Evolutionary conservation across 1,140 invertebrate genomes (phyloP).

Genomic region (Saccostrea cuccullata): DNA sequence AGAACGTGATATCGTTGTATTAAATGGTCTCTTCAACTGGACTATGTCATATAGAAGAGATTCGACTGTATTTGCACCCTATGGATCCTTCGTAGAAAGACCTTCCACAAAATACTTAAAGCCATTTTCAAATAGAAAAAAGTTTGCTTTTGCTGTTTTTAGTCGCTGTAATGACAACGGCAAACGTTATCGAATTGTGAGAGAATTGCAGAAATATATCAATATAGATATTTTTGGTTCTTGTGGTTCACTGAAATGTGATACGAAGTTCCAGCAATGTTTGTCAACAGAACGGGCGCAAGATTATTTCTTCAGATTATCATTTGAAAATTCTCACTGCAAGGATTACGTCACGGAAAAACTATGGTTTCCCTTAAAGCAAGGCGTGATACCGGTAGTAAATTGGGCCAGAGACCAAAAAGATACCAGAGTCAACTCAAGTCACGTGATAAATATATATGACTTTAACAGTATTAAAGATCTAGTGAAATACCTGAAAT

Average conservation of each 20-base stretch:
- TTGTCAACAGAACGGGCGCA: neutral
- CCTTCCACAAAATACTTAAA: constrained; percentile 50
- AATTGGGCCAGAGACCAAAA: constrained; percentile 74
- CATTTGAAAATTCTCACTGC: constrained; percentile 78
- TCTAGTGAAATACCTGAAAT: constrained; percentile 90
- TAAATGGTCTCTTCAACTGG: constrained; percentile 68
- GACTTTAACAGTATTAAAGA: constrained; percentile 92
- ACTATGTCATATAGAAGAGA: constrained; percentile 68
- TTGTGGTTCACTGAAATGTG: constrained; percentile 74
- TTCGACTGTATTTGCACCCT: constrained; percentile 64
- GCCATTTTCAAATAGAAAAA: constrained; percentile 58
- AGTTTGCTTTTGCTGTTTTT: constrained; percentile 82
- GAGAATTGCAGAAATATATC: constrained; percentile 80
- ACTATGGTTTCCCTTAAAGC: constrained; percentile 69
- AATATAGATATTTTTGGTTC: constrained; percentile 83
- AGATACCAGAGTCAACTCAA: constrained; percentile 78
- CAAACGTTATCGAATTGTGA: constrained; percentile 80
- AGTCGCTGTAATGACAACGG: constrained; percentile 83
- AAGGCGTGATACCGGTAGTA: constrained; percentile 71
- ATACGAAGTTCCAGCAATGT: neutral
- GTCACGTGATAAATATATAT: constrained; percentile 95
- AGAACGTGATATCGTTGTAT: constrained; percentile 53
- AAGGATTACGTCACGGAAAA: constrained; percentile 78
- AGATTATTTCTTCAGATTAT: constrained; percentile 83
- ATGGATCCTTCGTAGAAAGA: constrained; percentile 56